Conservation (phyloP, 2,797 vertebrate genomes). For the Silurus lanzhouensis region DNA sequence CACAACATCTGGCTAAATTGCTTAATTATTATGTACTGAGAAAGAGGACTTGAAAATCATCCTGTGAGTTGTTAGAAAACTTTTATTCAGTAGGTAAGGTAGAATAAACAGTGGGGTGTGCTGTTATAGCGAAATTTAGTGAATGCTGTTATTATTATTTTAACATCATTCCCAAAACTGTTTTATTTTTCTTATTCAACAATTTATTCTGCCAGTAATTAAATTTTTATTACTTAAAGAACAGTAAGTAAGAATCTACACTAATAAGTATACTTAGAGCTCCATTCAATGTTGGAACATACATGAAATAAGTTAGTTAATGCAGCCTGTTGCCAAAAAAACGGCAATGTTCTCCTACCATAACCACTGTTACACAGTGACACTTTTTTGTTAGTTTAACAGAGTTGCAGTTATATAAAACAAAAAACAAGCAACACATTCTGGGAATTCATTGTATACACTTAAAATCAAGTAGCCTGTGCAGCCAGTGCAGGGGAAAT, state of each 20-base stretch:
- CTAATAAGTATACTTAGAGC: too few species aligned
- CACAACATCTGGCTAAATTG: not conserved
- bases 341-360: not conserved
- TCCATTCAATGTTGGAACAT: not conserved
- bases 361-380: not conserved
- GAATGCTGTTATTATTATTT: not conserved
- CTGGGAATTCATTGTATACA: not conserved
- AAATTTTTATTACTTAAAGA: not conserved
- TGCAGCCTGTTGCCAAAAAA: not conserved
- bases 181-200: not conserved
- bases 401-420: not conserved
- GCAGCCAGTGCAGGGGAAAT: constrained; percentile 9
- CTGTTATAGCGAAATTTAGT: not conserved
- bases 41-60: not conserved
- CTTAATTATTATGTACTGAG: not conserved
- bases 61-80: not conserved
- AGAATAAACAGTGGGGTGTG: not conserved
- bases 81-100: not conserved
- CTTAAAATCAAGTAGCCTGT: not conserved
- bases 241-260: not conserved
- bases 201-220: not conserved
- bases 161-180: not conserved
- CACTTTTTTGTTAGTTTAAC: not conserved
- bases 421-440: not conserved
- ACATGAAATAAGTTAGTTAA: not conserved